Conservation (phyloP, 1,140 invertebrate genomes). For the Colletes gigas region DNA sequence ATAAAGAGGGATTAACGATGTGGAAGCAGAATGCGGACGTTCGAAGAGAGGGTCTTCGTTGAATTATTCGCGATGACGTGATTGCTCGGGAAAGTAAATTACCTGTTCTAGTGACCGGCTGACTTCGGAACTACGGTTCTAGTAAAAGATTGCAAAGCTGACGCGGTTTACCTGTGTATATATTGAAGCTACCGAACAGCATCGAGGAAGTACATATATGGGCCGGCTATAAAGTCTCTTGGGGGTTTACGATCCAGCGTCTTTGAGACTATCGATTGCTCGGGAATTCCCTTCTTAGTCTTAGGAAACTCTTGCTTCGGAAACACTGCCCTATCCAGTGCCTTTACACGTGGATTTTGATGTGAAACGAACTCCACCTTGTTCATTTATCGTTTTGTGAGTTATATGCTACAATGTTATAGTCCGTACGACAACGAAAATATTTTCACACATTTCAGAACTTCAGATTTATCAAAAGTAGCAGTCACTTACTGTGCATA, state of each 20-base stretch:
- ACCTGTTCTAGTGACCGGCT: constrained; percentile 47
- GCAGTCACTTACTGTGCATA: too few species aligned
- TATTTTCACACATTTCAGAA: too few species aligned
- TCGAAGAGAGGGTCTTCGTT: constrained; percentile 14
- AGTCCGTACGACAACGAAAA: too few species aligned
- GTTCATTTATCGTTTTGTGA: constrained; percentile 4
- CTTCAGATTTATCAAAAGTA: too few species aligned
- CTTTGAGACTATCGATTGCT: constrained; percentile 61
- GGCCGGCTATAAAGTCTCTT: constrained; percentile 54
- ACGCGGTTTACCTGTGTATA: constrained; percentile 44
- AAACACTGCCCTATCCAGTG: constrained; percentile 7
- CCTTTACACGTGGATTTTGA: constrained; percentile 24
- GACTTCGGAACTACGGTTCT: constrained; percentile 41
- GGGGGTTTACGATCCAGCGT: constrained; percentile 47
- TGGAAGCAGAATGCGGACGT: neutral
- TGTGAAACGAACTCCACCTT: neutral
- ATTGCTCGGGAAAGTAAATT: constrained; percentile 63
- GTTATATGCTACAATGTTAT: too few species aligned
- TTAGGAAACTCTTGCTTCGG: constrained; percentile 6
- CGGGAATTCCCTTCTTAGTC: constrained; percentile 34
- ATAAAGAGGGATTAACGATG: neutral
- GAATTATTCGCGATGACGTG: constrained; percentile 58
- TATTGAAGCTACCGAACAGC: constrained; percentile 24
- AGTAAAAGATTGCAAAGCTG: constrained; percentile 59
- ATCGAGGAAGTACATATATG: constrained; percentile 34